Evolutionary conservation across 2,888 invertebrate genomes (phyloP).

Genomic region (Eustalomyia histrio): DNA sequence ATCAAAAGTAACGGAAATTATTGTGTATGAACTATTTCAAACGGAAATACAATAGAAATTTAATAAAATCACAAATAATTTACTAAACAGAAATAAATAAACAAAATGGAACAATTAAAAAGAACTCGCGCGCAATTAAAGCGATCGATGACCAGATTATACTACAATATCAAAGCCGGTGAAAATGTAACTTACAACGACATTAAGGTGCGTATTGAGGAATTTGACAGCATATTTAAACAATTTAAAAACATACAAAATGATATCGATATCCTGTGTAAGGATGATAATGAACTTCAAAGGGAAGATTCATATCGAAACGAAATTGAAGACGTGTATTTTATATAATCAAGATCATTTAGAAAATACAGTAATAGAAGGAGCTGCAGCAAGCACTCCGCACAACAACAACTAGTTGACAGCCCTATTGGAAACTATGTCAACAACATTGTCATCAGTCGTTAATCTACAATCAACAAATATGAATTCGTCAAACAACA

Average conservation of each 20-base stretch:
- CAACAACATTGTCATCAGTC: background rate
- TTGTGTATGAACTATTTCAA: too few relatives aligned
- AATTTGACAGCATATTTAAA: constrained; percentile 27
- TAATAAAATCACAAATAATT: too few relatives aligned
- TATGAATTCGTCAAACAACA: constrained; percentile 2
- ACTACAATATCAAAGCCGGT: background rate
- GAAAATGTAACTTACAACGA: constrained; percentile 1
- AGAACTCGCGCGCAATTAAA: background rate
- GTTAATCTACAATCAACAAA: background rate
- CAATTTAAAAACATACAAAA: constrained; percentile 18
- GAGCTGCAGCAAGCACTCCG: background rate
- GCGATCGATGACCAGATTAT: constrained; percentile 1
- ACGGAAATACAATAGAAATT: too few relatives aligned
- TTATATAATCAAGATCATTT: background rate
- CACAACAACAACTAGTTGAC: background rate
- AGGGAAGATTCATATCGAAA: constrained; percentile 9
- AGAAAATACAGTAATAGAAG: constrained; percentile 10
- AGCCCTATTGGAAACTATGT: background rate
- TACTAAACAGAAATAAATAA: too few relatives aligned
- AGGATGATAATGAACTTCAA: background rate
- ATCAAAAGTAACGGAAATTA: too few relatives aligned
- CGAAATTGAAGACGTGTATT: constrained; percentile 17
- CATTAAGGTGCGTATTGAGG: constrained; percentile 34
- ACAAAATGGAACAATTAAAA: constrained; percentile 2
- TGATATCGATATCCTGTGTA: constrained; percentile 32